Base-by-base conservation (phyloP, 2,888 invertebrate genomes). In the Drosophila prolongata region DNA sequence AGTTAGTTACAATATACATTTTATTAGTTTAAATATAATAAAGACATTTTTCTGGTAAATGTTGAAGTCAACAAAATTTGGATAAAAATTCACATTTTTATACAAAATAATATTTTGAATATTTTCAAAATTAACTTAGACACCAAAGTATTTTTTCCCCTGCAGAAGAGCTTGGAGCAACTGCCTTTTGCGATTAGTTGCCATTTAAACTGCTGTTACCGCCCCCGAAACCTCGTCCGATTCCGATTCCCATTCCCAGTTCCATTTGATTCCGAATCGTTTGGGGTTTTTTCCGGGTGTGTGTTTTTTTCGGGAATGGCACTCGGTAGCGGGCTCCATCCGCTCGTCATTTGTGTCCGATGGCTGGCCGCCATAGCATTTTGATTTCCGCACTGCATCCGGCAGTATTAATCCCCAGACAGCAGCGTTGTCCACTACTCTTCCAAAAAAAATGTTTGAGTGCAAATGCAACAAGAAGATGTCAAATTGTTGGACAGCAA, bases 301-400 rank as follows among this genome's bases (percentile, higher is more conserved):
- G 38, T 55, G 43, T 11, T 38, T 37, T 35, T 14, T n/a, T 64
- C 34, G 24, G 59, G 27, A 11, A 30, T n/a, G 37, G 42, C 27
- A 46, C 46, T 40, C 24, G 52, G n/a, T 42, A 55, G 46, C 27
- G 42, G 14, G n/a, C 64, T 59, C 68, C 38, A 59, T 58, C 70
- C 59, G 52, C 46, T 58, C 55, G 67, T 78, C 79, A 61, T 61
- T 68, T 80, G 78, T 66, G 75, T 73, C 80, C 65, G 65, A 66
- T 66, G 68, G 80, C 69, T 70, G 66, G 69, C 67, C 72, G 62
- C 71, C 72, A 77, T 75, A 65, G 78, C 79, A 86, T 85, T 88
- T 83, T 86, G 85, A 86, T 85, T 85, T 85, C 88, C 84, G 79
- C 76, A 76, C 84, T 79, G 79, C 78, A 79, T 83, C 85, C 88